These are phyloP conservation scores for Eospalax fontanierii DNA, from an alignment of 2,797 vertebrate genomes.

Conservation along the genomic window DNA sequence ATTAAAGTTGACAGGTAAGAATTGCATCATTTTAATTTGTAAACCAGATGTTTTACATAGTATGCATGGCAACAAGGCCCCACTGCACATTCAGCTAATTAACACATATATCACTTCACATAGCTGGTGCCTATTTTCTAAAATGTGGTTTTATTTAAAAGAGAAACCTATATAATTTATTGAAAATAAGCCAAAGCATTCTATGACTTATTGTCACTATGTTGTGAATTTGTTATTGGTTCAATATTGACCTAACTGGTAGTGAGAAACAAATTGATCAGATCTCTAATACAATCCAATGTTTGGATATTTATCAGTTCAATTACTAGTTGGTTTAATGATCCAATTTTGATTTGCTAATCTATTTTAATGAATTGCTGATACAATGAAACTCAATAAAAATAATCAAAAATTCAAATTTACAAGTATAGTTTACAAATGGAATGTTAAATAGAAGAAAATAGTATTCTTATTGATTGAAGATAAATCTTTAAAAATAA, in stretches of 20 bases:
- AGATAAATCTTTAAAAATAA: conserved; percentile 41
- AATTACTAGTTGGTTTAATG: conserved; percentile 61
- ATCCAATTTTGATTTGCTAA: conserved; percentile 54
- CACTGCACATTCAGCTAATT: not conserved
- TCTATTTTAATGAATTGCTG: conserved; percentile 43
- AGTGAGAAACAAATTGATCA: conserved; percentile 44
- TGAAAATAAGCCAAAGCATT: conserved; percentile 31
- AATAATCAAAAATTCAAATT: conserved; percentile 51
- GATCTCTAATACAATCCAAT: conserved; percentile 33
- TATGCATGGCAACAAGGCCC: not conserved
- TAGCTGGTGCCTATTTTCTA: not conserved
- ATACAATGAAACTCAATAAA: not conserved
- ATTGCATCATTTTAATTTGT: not conserved
- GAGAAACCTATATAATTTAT: not conserved
- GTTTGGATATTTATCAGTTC: conserved; percentile 59
- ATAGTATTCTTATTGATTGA: not conserved
- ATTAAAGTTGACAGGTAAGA: not conserved
- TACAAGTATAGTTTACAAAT: not conserved
- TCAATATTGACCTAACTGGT: not conserved
- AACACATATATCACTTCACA: not conserved
- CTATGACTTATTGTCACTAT: not conserved
- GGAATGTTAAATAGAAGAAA: not conserved
- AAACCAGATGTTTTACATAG: not conserved
- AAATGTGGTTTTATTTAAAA: conserved; percentile 15
- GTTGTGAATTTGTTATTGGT: not conserved